Base-by-base conservation (phyloP, 1,140 invertebrate genomes). In the Oryzaephilus surinamensis region DNA sequence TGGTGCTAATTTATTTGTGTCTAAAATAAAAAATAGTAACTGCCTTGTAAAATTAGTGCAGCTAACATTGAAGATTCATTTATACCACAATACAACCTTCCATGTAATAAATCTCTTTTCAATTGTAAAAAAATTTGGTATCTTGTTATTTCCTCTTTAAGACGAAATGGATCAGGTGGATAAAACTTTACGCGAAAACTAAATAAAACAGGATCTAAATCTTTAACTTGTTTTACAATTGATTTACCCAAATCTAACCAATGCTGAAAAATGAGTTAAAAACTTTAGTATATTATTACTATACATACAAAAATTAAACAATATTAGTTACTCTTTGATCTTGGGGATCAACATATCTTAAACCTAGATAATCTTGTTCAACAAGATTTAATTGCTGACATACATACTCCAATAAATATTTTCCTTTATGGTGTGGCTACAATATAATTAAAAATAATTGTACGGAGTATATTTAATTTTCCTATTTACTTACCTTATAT, bases 311-410 rank as follows among this genome's bases (percentile, higher is more conserved):
- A 14, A 17, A n/a, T 10, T 23, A 21, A 18, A 4, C 10, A 18
- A 28, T 19, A 30, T 20, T 20, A 38, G 70, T 76, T 69, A 91
- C 93, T 70, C 93, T 77, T 67, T 97, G 91, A 54, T 92, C 92
- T 50, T 80, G 77, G 18, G 76, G 65, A 68, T 97, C 93, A 19
- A 95, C 89, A 79, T 88, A 97, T 42, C 92, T 75, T 15, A 98
- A 73, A 6, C 94, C 94, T 69, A 97, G 97, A 66, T 97, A 97
- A 68, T 97, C 94, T 53, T 88, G 94, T 67, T 97, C 94, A 43
- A 89, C 75, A 46, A 97, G 77, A 67, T 95, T 91, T 39, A 97
- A 70, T 58, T 93, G 84, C 51, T 86, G 79, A 64, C 92, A 97
- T 37, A 96, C 84, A 72, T 88, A 82, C 59, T 97, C 92, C 55